A percentile compares a stretch with the other conserved stretches of the same genome.
These are phyloP conservation scores for Nannoperca australis DNA, from an alignment of 2,797 vertebrate species.

Conservation along the genomic window DNA sequence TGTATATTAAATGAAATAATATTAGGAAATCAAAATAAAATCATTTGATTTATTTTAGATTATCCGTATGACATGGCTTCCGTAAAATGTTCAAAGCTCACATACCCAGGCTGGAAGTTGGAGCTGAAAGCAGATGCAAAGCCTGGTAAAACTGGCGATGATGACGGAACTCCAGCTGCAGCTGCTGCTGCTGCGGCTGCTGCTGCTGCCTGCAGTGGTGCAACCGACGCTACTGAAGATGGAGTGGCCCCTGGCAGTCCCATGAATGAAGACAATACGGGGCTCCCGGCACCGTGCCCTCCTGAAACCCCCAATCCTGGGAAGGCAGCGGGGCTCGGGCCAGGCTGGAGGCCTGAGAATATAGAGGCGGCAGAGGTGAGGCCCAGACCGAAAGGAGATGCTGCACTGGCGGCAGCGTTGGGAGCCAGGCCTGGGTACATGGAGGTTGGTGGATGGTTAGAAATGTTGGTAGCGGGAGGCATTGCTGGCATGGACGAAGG, in stretches of 20 bases:
- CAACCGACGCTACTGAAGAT: constrained; percentile 90
- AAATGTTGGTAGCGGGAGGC: constrained; percentile 75
- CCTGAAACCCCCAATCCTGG: constrained; percentile 91
- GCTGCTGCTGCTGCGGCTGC: constrained; percentile 83
- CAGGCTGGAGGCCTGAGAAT: constrained; percentile 87
- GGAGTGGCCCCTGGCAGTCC: constrained; percentile 89
- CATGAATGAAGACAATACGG: constrained; percentile 93
- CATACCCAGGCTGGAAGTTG: constrained; percentile 94
- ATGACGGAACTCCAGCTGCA: constrained; percentile 85
- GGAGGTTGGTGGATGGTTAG: constrained; percentile 75
- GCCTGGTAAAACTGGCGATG: constrained; percentile 93
- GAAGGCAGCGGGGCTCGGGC: constrained; percentile 89
- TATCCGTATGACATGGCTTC: background rate
- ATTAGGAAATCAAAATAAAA: background rate
- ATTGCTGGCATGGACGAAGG: constrained; percentile 76
- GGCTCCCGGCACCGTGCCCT: constrained; percentile 87
- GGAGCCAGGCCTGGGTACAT: constrained; percentile 84
- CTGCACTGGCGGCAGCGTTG: constrained; percentile 73
- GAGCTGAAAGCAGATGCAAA: constrained; percentile 98
- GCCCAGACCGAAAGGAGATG: constrained; percentile 91
- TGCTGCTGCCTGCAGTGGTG: constrained; percentile 89
- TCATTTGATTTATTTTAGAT: background rate
- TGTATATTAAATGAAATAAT: background rate
- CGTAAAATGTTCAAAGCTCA: constrained; percentile 4
- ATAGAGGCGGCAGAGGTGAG: constrained; percentile 91